Evolutionary conservation across 35 echinoderm and acorn worm genomes (phyloP), one percentile per base, ranked within the genome.

Genomic region (Diadema setosum): DNA sequence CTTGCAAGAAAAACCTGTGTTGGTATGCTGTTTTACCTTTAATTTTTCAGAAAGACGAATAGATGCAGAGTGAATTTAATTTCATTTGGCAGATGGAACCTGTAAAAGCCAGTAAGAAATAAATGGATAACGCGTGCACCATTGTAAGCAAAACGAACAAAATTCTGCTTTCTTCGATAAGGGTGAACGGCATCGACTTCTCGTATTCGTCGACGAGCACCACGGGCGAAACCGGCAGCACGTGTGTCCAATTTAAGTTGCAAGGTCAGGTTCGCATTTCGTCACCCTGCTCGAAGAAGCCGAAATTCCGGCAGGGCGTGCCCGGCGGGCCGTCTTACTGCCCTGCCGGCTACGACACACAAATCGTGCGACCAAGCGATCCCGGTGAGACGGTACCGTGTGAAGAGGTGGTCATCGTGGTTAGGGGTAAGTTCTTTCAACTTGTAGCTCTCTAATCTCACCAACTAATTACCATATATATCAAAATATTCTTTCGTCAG

Each of bases 181-280:
- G 73, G 11, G 73, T 78, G 2, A 44, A 42, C 40, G 73, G 73
- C 30, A n/a, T 78, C 37, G 73, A 78, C 25, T 78, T 78, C 37
- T 16, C 73, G 0, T 78, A 15, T 78, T 78, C 73, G 2, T 78
- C 73, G 3, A 35, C 73, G 2, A 78, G 73, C 14, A 41, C 44
- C 17, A 78, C 73, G n/a, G 44, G 73, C 9, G 73, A 11, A 14
- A 41, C 39, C 24, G 73, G 73, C 4, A 21, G 35, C 27, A 78
- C 73, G 73, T 78, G 73, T 8, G 40, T 36, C 40, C 73, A 78
- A 41, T 78, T 78, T 44, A 78, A 78, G 73, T 41, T 78, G 73
- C 34, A 41, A 9, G 73, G 73, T 21, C 35, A 78, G n/a, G 73
- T 78, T 21, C 39, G 73, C 34, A 18, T 78, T 24, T 78, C 73